Evolutionary conservation across 2,113 vertebrate genomes (phyloP).

Genomic region (Menidia beryllina): DNA sequence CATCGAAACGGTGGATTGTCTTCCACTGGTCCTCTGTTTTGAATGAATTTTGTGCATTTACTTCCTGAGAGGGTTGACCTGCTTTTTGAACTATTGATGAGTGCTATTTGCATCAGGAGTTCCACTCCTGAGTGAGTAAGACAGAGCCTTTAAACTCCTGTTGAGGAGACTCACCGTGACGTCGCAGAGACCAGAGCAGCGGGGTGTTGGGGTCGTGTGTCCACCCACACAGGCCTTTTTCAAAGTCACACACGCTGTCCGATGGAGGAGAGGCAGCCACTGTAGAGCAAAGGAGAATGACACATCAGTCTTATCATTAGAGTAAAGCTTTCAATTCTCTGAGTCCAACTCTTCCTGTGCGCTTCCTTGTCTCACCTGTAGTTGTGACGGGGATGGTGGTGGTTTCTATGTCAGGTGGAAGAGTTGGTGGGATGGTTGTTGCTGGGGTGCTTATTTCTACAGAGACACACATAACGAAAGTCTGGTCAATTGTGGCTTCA

Average conservation of each 20-base stretch:
- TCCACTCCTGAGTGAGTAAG: not conserved
- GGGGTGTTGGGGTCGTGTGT: constrained; percentile 86
- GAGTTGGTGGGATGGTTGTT: constrained; percentile 85
- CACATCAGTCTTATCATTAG: not conserved
- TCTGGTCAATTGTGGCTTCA: not conserved
- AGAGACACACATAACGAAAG: constrained; percentile 24
- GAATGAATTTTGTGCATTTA: too few relatives aligned
- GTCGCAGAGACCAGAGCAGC: constrained; percentile 87
- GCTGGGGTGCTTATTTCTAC: constrained; percentile 89
- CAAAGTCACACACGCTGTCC: constrained; percentile 91
- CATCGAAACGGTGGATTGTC: not conserved
- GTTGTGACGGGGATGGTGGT: constrained; percentile 81
- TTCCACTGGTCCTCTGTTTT: not conserved
- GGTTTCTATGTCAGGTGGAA: constrained; percentile 78
- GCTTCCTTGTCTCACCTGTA: constrained; percentile 67
- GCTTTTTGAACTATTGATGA: too few relatives aligned
- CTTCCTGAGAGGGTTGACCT: too few relatives aligned
- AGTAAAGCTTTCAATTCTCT: not conserved
- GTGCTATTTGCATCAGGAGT: not conserved
- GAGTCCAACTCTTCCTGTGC: constrained; percentile 1
- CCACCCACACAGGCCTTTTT: constrained; percentile 91
- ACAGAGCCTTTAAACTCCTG: not conserved
- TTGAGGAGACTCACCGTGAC: constrained; percentile 75
- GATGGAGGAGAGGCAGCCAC: constrained; percentile 68
- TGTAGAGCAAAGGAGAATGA: constrained; percentile 25